These are phyloP conservation scores for Trichacis sp. DNA, from an alignment of 2,888 invertebrate genomes.

Conservation along the genomic window DNA sequence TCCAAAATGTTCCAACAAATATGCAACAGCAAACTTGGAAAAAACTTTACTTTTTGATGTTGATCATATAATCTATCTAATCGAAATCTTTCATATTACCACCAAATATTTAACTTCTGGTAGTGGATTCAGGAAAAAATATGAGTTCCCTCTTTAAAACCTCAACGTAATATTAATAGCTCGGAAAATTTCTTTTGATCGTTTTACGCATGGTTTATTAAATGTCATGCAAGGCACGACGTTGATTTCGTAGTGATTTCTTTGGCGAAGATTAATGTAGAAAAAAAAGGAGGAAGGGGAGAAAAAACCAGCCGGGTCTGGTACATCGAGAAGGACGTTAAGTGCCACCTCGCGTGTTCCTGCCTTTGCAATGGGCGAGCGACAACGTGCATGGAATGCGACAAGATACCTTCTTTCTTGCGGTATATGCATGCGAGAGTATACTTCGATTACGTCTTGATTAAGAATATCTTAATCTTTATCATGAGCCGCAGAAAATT, in stretches of 20 bases:
- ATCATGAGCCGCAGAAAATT: slow-evolving; percentile 17
- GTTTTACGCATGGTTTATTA: slow-evolving; percentile 50
- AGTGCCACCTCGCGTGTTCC: slow-evolving; percentile 45
- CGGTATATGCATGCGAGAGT: slow-evolving; percentile 21
- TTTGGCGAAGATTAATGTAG: slow-evolving; percentile 32
- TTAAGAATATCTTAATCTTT: slow-evolving; percentile 36
- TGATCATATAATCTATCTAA: too few species aligned
- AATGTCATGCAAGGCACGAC: slow-evolving; percentile 40
- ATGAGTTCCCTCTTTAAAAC: too few species aligned
- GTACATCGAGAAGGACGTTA: slow-evolving; percentile 35
- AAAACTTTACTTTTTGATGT: too few species aligned
- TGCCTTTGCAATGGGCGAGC: slow-evolving; percentile 34
- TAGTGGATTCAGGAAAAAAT: too few species aligned
- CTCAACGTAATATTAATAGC: neutral
- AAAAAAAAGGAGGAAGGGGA: slow-evolving; percentile 23
- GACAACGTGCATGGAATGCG: slow-evolving; percentile 46
- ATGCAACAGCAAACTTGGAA: too few species aligned
- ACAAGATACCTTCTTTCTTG: slow-evolving; percentile 36
- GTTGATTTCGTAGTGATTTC: slow-evolving; percentile 39
- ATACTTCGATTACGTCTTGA: slow-evolving; percentile 30
- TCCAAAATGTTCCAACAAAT: too few species aligned
- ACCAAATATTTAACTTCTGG: too few species aligned
- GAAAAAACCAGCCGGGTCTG: slow-evolving; percentile 27
- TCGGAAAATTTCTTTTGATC: slow-evolving; percentile 32
- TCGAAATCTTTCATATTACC: too few species aligned